Evolutionary conservation across 2,888 invertebrate genomes (phyloP).

Genomic region (Caenorhabditis virilis): DNA sequence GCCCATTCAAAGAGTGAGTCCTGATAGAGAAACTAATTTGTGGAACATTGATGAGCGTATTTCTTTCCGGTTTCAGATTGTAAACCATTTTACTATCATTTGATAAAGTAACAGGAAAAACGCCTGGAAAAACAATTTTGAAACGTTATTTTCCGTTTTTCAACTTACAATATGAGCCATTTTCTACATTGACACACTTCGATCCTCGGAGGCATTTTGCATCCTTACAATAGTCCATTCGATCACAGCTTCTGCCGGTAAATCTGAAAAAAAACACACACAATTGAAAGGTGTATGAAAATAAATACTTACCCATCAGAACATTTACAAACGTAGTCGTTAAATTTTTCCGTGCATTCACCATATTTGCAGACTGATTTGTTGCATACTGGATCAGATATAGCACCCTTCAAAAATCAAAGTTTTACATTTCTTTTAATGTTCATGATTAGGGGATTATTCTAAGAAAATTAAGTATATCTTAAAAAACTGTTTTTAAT

Average conservation of each 20-base stretch:
- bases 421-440: not conserved
- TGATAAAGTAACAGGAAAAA: slow-evolving; percentile 49
- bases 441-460: not conserved
- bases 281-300: not conserved
- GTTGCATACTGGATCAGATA: slow-evolving; percentile 61
- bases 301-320: slow-evolving; percentile 39
- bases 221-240: slow-evolving; percentile 53
- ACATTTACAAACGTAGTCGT: slow-evolving; percentile 61
- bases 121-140: slow-evolving; percentile 21
- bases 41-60: slow-evolving; percentile 7
- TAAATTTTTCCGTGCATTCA: slow-evolving; percentile 85
- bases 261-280: slow-evolving; percentile 6
- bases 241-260: slow-evolving; percentile 48
- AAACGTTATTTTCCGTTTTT: too few species aligned
- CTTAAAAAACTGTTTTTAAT: too few species aligned
- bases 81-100: slow-evolving; percentile 41
- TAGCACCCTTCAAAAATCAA: slow-evolving; percentile 48
- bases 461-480: too few species aligned
- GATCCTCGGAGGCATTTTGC: slow-evolving; percentile 50
- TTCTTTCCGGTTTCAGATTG: slow-evolving; percentile 13
- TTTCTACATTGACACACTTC: slow-evolving; percentile 50
- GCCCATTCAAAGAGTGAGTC: slow-evolving; percentile 45
- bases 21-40: slow-evolving; percentile 35
- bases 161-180: slow-evolving; percentile 56
- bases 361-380: slow-evolving; percentile 81